A percentile compares a stretch with the other conserved stretches of the same genome.
These are phyloP conservation scores for Diadegma fenestrale DNA, from an alignment of 2,888 invertebrate genomes.

Conservation along the genomic window DNA sequence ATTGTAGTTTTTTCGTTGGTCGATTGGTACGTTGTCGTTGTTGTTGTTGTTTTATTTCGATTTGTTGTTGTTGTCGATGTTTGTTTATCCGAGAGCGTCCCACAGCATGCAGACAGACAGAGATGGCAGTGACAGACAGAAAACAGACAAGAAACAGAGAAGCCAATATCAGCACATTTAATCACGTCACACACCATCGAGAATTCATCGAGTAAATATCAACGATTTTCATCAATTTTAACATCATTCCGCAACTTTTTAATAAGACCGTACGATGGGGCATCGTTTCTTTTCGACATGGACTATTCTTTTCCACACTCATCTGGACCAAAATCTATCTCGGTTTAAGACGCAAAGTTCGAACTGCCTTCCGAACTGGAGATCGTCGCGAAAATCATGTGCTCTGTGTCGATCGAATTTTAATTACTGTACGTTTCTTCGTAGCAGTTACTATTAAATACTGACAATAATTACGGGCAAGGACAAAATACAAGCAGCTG, in stretches of 20 bases:
- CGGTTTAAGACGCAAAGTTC: too few species aligned
- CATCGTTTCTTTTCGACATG: too few species aligned
- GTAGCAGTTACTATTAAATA: constrained; percentile 43
- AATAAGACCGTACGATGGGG: too few species aligned
- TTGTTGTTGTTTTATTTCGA: constrained; percentile 55
- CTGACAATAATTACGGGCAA: constrained; percentile 65
- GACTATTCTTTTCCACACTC: too few species aligned
- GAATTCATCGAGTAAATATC: constrained; percentile 62
- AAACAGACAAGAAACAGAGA: constrained; percentile 86
- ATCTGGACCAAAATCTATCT: too few species aligned
- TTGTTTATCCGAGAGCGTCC: constrained; percentile 84
- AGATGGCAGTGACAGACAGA: constrained; percentile 87
- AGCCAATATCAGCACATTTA: constrained; percentile 84
- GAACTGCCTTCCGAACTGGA: too few species aligned
- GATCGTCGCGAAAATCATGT: background rate
- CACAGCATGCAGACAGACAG: constrained; percentile 87
- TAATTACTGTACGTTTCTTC: background rate
- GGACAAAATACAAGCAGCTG: constrained; percentile 83
- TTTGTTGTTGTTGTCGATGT: constrained; percentile 69
- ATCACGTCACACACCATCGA: constrained; percentile 75
- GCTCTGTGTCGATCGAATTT: background rate
- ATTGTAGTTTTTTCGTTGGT: constrained; percentile 22
- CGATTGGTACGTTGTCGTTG: constrained; percentile 67
- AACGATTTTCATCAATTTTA: constrained; percentile 21
- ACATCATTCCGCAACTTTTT: background rate